Conservation (phyloP, 2,888 invertebrate genomes). For the Cryptophagus acutangulus region DNA sequence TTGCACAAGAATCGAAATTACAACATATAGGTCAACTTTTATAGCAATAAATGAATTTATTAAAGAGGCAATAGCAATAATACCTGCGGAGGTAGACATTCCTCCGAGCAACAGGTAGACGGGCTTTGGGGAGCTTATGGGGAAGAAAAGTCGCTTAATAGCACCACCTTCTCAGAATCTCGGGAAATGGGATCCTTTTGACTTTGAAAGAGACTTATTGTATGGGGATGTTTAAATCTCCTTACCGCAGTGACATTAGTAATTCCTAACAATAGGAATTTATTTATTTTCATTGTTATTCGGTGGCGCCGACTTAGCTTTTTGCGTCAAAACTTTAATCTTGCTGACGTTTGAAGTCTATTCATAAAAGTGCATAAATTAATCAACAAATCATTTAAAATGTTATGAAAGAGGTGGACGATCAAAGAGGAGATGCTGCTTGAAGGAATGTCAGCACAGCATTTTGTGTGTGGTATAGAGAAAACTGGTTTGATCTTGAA, state of each 20-base stretch:
- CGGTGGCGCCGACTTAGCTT: conserved; percentile 28
- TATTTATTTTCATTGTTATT: conserved; percentile 23
- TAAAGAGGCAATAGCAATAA: too few species aligned
- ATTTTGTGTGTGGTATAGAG: conserved; percentile 7
- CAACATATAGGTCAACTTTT: background rate
- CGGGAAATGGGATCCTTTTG: conserved; percentile 30
- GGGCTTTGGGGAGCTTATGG: too few species aligned
- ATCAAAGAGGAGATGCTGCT: too few species aligned
- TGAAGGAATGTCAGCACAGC: too few species aligned
- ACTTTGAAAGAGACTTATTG: conserved; percentile 27
- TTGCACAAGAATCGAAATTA: conserved; percentile 4
- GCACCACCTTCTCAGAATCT: conserved; percentile 29
- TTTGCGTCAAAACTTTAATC: conserved; percentile 17
- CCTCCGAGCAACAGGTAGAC: too few species aligned
- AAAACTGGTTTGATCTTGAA: conserved; percentile 7
- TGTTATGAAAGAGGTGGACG: too few species aligned
- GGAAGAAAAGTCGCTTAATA: too few species aligned
- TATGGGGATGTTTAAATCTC: conserved; percentile 18
- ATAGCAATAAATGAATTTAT: too few species aligned
- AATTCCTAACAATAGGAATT: conserved; percentile 20
- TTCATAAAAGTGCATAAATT: too few species aligned
- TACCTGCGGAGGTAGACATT: too few species aligned
- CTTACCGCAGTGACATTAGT: conserved; percentile 7
- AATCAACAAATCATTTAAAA: too few species aligned
- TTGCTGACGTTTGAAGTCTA: too few species aligned